Evolutionary conservation across 2,113 vertebrate genomes (phyloP), one percentile per base, ranked within the genome.

Genomic region (Boleophthalmus pectinirostris): DNA sequence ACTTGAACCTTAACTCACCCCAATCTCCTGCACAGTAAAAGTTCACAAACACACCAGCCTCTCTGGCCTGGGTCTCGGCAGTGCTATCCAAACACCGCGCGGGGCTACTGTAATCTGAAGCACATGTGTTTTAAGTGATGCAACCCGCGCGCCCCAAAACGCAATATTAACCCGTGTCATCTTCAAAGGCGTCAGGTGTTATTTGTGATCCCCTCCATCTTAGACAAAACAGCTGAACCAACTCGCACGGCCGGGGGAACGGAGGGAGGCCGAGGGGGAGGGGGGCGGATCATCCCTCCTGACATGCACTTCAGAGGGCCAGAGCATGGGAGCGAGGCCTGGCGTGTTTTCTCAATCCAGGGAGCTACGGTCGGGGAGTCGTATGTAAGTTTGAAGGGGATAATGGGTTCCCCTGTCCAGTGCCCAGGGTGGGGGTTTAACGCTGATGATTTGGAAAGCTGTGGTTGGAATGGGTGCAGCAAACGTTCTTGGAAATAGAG

Each of bases 71-170:
- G 14, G 29, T 49, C 75, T 57, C 63, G 18, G 58, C 74, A 60
- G 65, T 51, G 65, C 77, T 80, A 84, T 77, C 67, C 68, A 78
- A 85, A 77, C 86, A 74, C 70, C 82, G 63, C 57, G 74, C 56
- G 12, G 56, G 69, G 82, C 78, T 85, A 83, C 84, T 87, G 85
- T 86, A 85, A 89, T 77, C 45, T 1, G 18, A 80, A 64, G 73
- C 75, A 86, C 87, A 90, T 83, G 80, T 91, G 89, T 90, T 93
- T 88, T 85, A 51, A 82, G 85, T 90, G 85, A 84, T 82, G 73
- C 56, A 86, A 82, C 79, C 66, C 38, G 79, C 53, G 69, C 74
- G 68, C 66, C 49, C 45, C 53, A 72, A 72, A 68, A 43, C 2
- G 69, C 76, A 80, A 72, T 78, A 84, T 88, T 87, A 87, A 76